These are phyloP conservation scores for Oreochromis mossambicus DNA, from an alignment of 2,797 vertebrate genomes.

Conservation along the genomic window DNA sequence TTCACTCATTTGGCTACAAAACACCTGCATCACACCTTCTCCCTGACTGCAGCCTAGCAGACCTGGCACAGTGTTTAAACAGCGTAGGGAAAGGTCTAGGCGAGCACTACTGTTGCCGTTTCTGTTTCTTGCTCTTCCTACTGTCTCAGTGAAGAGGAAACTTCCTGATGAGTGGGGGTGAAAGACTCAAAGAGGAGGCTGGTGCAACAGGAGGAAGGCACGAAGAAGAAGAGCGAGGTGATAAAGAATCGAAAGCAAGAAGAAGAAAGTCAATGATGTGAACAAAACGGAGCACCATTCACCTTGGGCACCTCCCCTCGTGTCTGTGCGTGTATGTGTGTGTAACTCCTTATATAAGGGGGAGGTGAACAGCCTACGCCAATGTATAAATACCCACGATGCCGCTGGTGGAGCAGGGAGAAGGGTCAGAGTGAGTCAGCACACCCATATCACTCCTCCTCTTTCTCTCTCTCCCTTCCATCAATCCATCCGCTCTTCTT, in stretches of 20 bases:
- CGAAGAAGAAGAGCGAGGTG: neutral
- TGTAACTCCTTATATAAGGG: conserved; percentile 71
- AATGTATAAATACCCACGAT: conserved; percentile 72
- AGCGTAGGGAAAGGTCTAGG: conserved; percentile 15
- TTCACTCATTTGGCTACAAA: neutral
- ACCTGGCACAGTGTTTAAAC: conserved; percentile 46
- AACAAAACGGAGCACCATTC: conserved; percentile 50
- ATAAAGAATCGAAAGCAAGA: conserved; percentile 7
- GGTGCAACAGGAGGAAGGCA: conserved; percentile 19
- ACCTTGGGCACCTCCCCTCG: conserved; percentile 37
- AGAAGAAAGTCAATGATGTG: conserved; percentile 53
- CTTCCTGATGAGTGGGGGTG: conserved; percentile 25
- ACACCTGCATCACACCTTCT: conserved; percentile 6
- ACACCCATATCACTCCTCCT: conserved; percentile 70
- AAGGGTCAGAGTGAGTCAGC: conserved; percentile 73
- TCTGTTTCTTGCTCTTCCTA: conserved; percentile 43
- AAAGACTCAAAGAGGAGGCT: conserved; percentile 32
- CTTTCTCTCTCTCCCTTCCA: conserved; percentile 49
- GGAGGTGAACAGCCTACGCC: conserved; percentile 66
- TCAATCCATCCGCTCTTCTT: conserved; percentile 45
- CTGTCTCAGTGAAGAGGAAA: conserved; percentile 37
- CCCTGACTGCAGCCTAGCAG: conserved; percentile 24
- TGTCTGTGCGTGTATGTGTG: conserved; percentile 21
- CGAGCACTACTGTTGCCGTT: conserved; percentile 41
- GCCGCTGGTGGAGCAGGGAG: conserved; percentile 61